Base-by-base conservation (phyloP, 2,113 vertebrate species). In the Catagonus wagneri region DNA sequence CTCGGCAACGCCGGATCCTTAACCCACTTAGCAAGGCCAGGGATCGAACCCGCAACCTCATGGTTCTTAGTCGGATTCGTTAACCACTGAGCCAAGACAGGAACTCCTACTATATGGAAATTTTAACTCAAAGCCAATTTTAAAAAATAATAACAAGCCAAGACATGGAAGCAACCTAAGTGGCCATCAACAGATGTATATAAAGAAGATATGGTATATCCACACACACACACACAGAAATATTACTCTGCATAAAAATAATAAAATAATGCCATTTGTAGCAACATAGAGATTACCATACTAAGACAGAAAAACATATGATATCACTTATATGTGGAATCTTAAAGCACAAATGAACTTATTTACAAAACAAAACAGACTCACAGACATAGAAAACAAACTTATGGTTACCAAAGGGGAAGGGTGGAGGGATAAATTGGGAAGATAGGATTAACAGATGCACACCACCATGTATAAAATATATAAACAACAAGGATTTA, bases 61-160 rank as follows among this genome's bases (percentile, higher is more conserved):
- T n/a, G n/a, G n/a, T n/a, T n/a, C n/a, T n/a, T n/a, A n/a, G n/a
- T n/a, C n/a, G n/a, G n/a, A n/a, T n/a, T n/a, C n/a, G n/a, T n/a
- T n/a, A n/a, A n/a, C n/a, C n/a, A n/a, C n/a, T n/a, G n/a, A n/a
- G n/a, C n/a, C n/a, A n/a, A n/a, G n/a, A n/a, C n/a, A n/a, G n/a
- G n/a, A n/a, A n/a, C n/a, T n/a, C n/a, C n/a, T 86, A 84, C 9
- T 72, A 2, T 80, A 94, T 85, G 3, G 61, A 94, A 88, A 93
- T 88, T 93, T 69, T 81, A 93, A 14, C 19, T 81, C 60, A 76
- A 63, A 81, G 13, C 6, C 66, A 16, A 90, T 44, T 83, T 90
- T 71, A 34, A 80, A 60, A 88, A 56, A 56, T n/a, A n/a, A 61
- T 61, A 61, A 54, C 52, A 76, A 56, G 75, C 29, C 75, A 78